Evolutionary conservation across 23 tunicate genomes (phyloP), one percentile per base, ranked within the genome.

Genomic region (Styela clava): DNA sequence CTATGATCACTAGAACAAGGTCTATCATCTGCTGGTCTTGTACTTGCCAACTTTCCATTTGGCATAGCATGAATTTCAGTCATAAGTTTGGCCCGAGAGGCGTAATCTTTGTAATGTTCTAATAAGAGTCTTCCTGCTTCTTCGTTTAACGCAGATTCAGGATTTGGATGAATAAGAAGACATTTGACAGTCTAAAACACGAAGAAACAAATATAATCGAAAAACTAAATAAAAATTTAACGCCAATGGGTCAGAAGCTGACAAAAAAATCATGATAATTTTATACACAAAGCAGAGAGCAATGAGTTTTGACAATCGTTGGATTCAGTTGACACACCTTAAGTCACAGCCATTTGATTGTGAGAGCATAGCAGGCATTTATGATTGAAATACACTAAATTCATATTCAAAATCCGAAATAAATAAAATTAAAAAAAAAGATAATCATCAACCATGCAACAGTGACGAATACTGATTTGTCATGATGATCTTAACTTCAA

Each of bases 101-200:
- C 93, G 37, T 93, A 93, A 68, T 84, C 90, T 20, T 34, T 65
- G 61, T 93, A 93, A 16, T 93, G 89, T 37, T 93, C 93, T 23
- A 87, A 74, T 18, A 93, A 77, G 31, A 93, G 69, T 29, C 98
- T 63, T 19, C 98, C 98, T 31, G 98, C 98, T 85, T 93, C 98
- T 81, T 93, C 98, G 74, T 93, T 93, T 0, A 93, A 74, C 2
- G 98, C 98, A n/a, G 98, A 93, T 64, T 93, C 98, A 74, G 98
- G 98, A 73, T 93, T 93, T 12, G 98, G 98, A 68, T 93, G 98
- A 34, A 93, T 93, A 1, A 93, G 86, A 20, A 93, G 61, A 69
- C 98, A 93, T 69, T 86, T 87, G 74, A 93, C 91, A 2, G 98
- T 93, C 98, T 93, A 69, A 2, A 86, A 33, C 61, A 22, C 5